phyloP scores from a whole-genome alignment of 92 coral and sea anemone genomes.

The Paramuricea clavata region DNA sequence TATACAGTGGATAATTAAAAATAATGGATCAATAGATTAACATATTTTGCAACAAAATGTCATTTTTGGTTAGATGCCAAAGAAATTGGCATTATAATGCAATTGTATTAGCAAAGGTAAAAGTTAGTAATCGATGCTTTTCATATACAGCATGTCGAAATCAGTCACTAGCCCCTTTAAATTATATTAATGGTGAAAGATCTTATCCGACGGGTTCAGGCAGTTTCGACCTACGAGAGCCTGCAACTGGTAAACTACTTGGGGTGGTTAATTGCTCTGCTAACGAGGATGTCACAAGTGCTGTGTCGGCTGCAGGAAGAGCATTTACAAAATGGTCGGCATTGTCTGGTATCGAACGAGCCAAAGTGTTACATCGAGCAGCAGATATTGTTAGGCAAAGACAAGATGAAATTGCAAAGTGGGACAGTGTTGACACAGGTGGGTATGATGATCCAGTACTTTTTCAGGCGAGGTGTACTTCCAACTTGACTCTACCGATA shows the following conservation, averaged over 20 bases:
- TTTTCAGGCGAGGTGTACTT: neutral
- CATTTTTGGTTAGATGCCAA: neutral
- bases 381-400: constrained; percentile 80
- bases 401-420: constrained; percentile 76
- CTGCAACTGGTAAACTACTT: constrained; percentile 83
- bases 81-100: neutral
- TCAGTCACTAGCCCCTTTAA: constrained; percentile 50
- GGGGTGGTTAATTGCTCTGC: constrained; percentile 88
- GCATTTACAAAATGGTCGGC: constrained; percentile 87
- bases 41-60: neutral
- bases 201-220: constrained; percentile 71
- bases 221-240: constrained; percentile 71
- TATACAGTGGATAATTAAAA: no score
- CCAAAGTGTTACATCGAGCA: constrained; percentile 74
- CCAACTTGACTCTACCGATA: no score
- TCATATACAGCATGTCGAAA: neutral
- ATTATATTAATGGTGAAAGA: constrained; percentile 84
- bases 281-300: constrained; percentile 78
- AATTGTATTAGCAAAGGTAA: neutral
- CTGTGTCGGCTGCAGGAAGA: constrained; percentile 73
- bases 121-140: neutral
- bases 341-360: constrained; percentile 84
- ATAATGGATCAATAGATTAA: neutral
- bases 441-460: neutral
- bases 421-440: constrained; percentile 90